These are phyloP conservation scores for Tetragonisca angustula DNA, from an alignment of 2,888 invertebrate genomes.

Conservation along the genomic window DNA sequence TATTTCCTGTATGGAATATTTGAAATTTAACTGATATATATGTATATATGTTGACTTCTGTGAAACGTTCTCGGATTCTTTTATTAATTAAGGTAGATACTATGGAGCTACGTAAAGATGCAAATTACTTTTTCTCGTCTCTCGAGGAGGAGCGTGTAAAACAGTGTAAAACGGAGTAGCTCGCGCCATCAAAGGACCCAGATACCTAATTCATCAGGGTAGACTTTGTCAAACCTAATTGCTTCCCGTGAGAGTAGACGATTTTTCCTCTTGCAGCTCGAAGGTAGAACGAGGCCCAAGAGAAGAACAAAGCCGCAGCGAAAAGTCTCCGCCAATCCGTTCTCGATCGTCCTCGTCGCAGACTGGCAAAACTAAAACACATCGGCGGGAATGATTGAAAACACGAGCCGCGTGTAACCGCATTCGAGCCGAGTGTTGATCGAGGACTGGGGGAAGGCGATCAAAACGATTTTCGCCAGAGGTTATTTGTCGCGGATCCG, in stretches of 20 bases:
- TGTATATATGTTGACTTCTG: too few relatives aligned
- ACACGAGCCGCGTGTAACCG: constrained; percentile 66
- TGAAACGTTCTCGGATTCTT: too few relatives aligned
- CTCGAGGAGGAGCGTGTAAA: neutral
- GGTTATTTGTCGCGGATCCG: constrained; percentile 46
- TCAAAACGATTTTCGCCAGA: constrained; percentile 40
- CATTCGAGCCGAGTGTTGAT: constrained; percentile 51
- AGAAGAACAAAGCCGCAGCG: neutral
- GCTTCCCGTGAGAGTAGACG: neutral
- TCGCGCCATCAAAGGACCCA: neutral
- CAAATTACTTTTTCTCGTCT: neutral
- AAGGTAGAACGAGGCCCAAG: neutral
- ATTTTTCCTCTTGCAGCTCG: neutral
- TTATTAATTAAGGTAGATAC: too few relatives aligned
- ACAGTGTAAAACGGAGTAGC: neutral
- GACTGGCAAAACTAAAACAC: neutral
- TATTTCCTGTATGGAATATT: too few relatives aligned
- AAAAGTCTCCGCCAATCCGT: neutral
- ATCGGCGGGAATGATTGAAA: constrained; percentile 63
- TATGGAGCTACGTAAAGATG: neutral
- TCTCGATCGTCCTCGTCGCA: neutral
- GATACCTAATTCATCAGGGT: constrained; percentile 2
- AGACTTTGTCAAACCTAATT: neutral
- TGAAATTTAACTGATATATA: too few relatives aligned
- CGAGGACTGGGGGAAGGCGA: constrained; percentile 25